Base-by-base conservation (phyloP, 2,113 vertebrate genomes). In the Myotis yumanensis region DNA sequence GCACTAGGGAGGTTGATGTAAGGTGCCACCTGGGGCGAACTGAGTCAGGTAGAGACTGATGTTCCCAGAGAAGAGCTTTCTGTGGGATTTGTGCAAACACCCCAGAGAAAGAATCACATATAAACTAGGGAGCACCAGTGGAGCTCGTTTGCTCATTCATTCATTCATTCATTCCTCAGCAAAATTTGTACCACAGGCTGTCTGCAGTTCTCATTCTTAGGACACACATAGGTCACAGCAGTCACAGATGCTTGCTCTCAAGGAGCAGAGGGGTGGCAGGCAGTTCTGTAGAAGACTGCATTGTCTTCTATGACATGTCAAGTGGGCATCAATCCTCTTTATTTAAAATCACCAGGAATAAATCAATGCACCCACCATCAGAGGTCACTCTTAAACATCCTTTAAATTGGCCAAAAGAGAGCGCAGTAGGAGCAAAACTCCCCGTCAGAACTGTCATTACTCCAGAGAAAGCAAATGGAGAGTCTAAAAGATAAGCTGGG, bases 281-380 rank as follows among this genome's bases (percentile, higher is more conserved):
- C 6, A 35, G n/a, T 37, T 30, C 46, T 23, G 14, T 22, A 46
- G 66, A 90, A 82, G 6, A 23, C 7, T 48, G 32, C 4, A 14
- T 11, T 37, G 7, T 48, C 8, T 89, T 75, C 48, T 14, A 15
- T 11, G 12, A 9, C 57, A 11, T 12, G 46, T 32, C 72, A 75
- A 30, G 51, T 77, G 32, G 28, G 7, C 7, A 46, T 48, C 16
- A 1, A 0, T 62, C 40, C 48, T 66, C 32, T 52, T 90, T 52
- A 72, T 52, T 77, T 86, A 59, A 80, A 89, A 11, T 89, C n/a
- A 79, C 22, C 35, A 43, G n/a, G 64, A 91, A 73, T 79, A 86
- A 81, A 77, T 85, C 18, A 35, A 73, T 73, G 40, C 15, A 72
- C n/a, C 30, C 72, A 22, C 7, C 3, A 6, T 73, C 79, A 11